phyloP scores from a whole-genome alignment of 2,888 invertebrate genomes.

The Leptinotarsa tumamoca region DNA sequence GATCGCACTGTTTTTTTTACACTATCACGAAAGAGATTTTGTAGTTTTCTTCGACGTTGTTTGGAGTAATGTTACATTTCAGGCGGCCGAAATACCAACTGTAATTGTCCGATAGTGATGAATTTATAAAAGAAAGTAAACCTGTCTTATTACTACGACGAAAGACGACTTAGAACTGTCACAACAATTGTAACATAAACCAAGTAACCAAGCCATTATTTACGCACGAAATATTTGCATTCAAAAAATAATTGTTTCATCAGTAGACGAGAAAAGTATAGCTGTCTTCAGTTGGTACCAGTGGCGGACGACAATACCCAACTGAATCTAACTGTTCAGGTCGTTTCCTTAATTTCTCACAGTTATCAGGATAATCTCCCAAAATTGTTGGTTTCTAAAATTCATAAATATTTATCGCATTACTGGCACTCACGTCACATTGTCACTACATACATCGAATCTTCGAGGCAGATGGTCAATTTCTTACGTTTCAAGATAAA shows the following conservation, averaged over 20 bases:
- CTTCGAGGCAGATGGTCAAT: background rate
- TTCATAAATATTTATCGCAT: background rate
- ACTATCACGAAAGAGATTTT: conserved; percentile 5
- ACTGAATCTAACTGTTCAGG: conserved; percentile 4
- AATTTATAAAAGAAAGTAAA: conserved; percentile 34
- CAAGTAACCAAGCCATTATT: conserved; percentile 48
- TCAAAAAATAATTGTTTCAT: conserved; percentile 46
- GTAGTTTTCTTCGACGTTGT: background rate
- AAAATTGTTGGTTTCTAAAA: conserved; percentile 1
- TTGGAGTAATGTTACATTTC: conserved; percentile 22
- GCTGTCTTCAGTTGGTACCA: conserved; percentile 32
- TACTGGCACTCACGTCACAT: too few relatives aligned
- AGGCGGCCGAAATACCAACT: conserved; percentile 13
- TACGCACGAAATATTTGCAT: conserved; percentile 50
- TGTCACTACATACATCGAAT: background rate
- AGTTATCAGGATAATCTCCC: background rate
- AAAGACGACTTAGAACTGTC: conserved; percentile 43
- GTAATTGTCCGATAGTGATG: conserved; percentile 2
- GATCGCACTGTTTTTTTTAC: background rate
- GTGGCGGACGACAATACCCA: conserved; percentile 24
- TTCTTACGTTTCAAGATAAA: background rate
- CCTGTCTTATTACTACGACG: conserved; percentile 33
- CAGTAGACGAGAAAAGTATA: conserved; percentile 37
- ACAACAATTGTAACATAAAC: conserved; percentile 44
- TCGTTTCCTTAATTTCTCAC: background rate